Evolutionary conservation across 2,888 invertebrate genomes (phyloP).

Genomic region (Apotomis turbidana): DNA sequence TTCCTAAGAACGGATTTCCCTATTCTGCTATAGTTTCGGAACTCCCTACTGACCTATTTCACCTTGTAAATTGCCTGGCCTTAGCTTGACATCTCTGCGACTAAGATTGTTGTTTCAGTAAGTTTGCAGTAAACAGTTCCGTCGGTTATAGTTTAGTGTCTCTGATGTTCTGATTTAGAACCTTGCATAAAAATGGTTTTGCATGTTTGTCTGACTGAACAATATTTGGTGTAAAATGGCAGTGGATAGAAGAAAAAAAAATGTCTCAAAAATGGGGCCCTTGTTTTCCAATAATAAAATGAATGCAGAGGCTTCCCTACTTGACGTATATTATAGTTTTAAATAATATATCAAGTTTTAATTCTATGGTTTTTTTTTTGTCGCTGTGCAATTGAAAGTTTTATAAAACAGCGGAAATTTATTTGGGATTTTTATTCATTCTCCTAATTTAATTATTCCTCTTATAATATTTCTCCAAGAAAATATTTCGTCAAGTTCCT

Average conservation of each 20-base stretch:
- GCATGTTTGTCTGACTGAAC: background rate
- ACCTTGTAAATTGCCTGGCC: too few relatives aligned
- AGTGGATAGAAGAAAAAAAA: too few relatives aligned
- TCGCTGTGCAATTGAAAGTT: constrained; percentile 42
- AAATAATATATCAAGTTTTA: constrained; percentile 53
- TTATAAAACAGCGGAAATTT: constrained; percentile 33
- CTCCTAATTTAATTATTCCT: constrained; percentile 15
- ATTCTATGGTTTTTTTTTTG: constrained; percentile 46
- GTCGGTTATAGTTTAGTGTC: too few relatives aligned
- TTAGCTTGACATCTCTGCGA: too few relatives aligned
- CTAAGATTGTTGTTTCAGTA: background rate
- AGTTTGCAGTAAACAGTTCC: background rate
- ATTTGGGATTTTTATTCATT: constrained; percentile 23
- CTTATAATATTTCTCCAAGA: background rate
- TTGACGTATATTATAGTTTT: constrained; percentile 48
- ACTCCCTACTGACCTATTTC: too few relatives aligned
- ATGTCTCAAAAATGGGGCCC: too few relatives aligned
- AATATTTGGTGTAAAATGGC: too few relatives aligned
- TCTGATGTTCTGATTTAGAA: background rate
- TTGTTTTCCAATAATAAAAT: too few relatives aligned
- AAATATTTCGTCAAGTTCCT: too few relatives aligned
- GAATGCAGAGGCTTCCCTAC: background rate
- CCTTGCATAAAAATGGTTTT: background rate
- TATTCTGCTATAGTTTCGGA: too few relatives aligned
- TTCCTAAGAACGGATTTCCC: too few relatives aligned